Percentiles rank a stretch among this genome's conserved stretches.
Conservation (phyloP, 92 coral and sea anemone species). For the Siderastrea radians region DNA sequence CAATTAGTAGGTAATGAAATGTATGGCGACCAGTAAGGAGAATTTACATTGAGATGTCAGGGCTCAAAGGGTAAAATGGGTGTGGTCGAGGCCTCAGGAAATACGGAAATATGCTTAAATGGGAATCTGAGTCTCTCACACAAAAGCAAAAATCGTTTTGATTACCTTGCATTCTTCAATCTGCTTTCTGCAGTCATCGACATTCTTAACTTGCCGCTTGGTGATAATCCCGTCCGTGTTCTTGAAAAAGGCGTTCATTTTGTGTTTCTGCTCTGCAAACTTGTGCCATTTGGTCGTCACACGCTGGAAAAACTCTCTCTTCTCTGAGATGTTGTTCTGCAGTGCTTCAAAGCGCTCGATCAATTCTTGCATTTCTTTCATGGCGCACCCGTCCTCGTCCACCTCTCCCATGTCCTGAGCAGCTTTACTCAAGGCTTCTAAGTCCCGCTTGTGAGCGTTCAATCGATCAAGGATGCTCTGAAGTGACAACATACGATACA, state of each 20-base stretch:
- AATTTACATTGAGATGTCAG: no score
- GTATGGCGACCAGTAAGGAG: no score
- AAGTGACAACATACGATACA: background rate
- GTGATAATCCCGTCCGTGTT: slow-evolving; percentile 89
- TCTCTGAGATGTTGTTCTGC: slow-evolving; percentile 85
- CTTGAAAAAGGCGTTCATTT: slow-evolving; percentile 89
- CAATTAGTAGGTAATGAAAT: no score
- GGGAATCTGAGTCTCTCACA: background rate
- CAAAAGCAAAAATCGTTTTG: background rate
- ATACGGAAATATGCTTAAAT: no score
- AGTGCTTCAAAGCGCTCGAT: slow-evolving; percentile 89
- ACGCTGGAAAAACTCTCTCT: slow-evolving; percentile 87
- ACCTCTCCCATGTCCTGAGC: slow-evolving; percentile 91
- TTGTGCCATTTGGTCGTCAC: slow-evolving; percentile 87
- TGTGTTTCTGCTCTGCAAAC: slow-evolving; percentile 88
- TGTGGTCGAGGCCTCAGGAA: no score
- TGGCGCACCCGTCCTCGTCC: slow-evolving; percentile 83
- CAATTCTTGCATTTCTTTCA: slow-evolving; percentile 81
- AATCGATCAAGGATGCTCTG: slow-evolving; percentile 95
- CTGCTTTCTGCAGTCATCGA: slow-evolving; percentile 89
- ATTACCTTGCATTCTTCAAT: slow-evolving; percentile 88
- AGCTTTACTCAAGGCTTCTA: slow-evolving; percentile 86
- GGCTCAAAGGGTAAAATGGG: no score
- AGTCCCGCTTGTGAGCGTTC: slow-evolving; percentile 92
- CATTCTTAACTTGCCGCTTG: slow-evolving; percentile 75